Evolutionary conservation across 2,888 invertebrate species (phyloP), one percentile per base, ranked within the genome.

Genomic region (Drosophila putrida): DNA sequence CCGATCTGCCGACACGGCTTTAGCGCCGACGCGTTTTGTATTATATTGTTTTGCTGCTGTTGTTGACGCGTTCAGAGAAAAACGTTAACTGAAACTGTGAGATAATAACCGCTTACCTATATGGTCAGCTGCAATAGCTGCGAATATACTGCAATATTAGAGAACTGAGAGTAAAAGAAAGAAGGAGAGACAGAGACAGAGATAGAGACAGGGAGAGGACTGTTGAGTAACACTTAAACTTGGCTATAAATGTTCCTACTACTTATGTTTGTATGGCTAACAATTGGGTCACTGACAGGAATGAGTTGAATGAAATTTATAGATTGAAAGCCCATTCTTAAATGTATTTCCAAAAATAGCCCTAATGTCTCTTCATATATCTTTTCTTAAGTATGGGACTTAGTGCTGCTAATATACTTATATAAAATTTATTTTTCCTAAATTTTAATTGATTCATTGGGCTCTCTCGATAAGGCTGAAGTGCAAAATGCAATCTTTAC

Each of bases 51-150:
- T 28, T 33, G 57, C 38, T 57, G 55, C 65, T 50, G 60, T 46
- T 74, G 64, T 78, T 75, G 71, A 78, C 78, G 75, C 67, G 70
- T 68, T 78, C 72, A 51, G 53, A 65, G 64, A 69, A 69, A 78
- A 73, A 57, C 82, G 82, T 75, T 81, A 81, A 87, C 82, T 82
- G 75, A 84, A 75, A 78, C 75, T 72, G 70, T 71, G 62, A 79
- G 82, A 80, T 82, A 75, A 84, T 72, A 78, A 72, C 58, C 65
- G 47, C 58, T 67, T 51, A 33, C 47, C 73, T 84, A 78, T 83
- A 82, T 80, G 54, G 55, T 35, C 33, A 50, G 5, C 51, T 43
- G 31, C 36, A 31, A 27, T 31, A 43, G 31, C 49, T 38, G 47
- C 41, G 20, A 46, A 51, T 51, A 66, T 53, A 71, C 28, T 39